Evolutionary conservation across 35 echinoderm and acorn worm species (phyloP).

Genomic region (Patiria miniata): DNA sequence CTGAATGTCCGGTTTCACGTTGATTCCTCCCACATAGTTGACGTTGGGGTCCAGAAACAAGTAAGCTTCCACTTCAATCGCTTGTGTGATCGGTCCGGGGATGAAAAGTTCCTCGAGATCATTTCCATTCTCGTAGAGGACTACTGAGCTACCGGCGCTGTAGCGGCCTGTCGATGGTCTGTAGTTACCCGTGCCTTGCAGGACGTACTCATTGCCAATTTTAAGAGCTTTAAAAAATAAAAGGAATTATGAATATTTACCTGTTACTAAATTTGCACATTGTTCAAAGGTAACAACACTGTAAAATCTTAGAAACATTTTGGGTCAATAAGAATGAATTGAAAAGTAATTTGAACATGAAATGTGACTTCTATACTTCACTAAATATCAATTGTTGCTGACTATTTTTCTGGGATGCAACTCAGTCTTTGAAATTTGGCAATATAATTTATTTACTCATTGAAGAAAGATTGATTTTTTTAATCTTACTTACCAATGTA

Average conservation of each 20-base stretch:
- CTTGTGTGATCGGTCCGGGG: slow-evolving; percentile 13
- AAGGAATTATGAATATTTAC: too few relatives aligned
- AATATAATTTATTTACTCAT: too few relatives aligned
- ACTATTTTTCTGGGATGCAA: too few relatives aligned
- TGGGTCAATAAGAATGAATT: too few relatives aligned
- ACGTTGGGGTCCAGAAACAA: slow-evolving; percentile 48
- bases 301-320: too few relatives aligned
- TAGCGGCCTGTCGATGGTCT: slow-evolving; percentile 46
- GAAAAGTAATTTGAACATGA: too few relatives aligned
- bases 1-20: slow-evolving; percentile 45
- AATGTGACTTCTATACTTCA: too few relatives aligned
- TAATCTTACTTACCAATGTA: slow-evolving; percentile 59
- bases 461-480: too few relatives aligned
- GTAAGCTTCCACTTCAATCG: slow-evolving; percentile 36
- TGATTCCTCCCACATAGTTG: slow-evolving; percentile 41
- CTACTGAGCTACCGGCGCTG: slow-evolving; percentile 38
- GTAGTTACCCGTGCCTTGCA: slow-evolving; percentile 42
- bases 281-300: too few relatives aligned
- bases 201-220: not conserved
- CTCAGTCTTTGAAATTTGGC: too few relatives aligned
- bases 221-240: not conserved
- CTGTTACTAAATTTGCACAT: too few relatives aligned
- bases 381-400: too few relatives aligned
- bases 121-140: slow-evolving; percentile 41
- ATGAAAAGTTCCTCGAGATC: slow-evolving; percentile 34